phyloP scores from a whole-genome alignment of 2,113 vertebrate genomes.

The Tragelaphus scriptus region DNA sequence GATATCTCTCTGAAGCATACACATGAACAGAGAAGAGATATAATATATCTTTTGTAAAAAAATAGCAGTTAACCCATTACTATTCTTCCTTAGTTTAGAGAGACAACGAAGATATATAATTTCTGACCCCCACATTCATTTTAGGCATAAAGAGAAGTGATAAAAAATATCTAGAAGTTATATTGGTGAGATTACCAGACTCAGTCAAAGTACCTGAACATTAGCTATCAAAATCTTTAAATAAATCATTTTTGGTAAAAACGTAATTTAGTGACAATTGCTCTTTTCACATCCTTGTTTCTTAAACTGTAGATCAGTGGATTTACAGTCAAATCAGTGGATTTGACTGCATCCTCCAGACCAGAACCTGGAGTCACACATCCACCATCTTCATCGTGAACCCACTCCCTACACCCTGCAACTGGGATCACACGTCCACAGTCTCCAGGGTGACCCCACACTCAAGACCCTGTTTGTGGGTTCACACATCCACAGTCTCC shows the following conservation, averaged over 20 bases:
- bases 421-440: no score
- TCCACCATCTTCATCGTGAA: no score
- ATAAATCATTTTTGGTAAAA: background rate
- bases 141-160: background rate
- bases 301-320: no score
- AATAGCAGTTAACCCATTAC: background rate
- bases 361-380: no score
- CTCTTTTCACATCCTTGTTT: slow-evolving; percentile 62
- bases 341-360: no score
- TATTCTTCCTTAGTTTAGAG: background rate
- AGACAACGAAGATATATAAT: background rate
- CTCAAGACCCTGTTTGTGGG: no score
- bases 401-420: no score
- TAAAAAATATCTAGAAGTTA: background rate
- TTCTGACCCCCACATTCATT: background rate
- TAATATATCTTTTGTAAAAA: background rate
- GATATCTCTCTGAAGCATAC: fast-evolving
- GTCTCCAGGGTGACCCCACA: no score
- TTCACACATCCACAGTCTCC: no score
- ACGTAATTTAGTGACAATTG: background rate
- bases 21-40: background rate
- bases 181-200: background rate
- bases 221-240: background rate
- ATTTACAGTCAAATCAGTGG: no score
- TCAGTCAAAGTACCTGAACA: background rate